Base-by-base conservation (phyloP, 2,888 invertebrate species). In the Tachina lurida region DNA sequence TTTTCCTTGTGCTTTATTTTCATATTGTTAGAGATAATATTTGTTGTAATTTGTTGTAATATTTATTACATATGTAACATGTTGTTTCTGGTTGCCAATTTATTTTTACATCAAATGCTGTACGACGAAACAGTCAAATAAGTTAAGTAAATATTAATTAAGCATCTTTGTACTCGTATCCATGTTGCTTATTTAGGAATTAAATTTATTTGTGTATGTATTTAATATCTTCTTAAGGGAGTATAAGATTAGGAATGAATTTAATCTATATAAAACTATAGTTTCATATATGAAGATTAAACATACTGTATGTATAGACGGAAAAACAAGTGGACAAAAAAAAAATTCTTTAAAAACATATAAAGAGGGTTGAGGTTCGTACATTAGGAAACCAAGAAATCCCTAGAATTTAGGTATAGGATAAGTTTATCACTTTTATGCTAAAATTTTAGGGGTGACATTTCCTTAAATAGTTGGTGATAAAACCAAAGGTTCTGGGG, bases 131-230 rank as follows among this genome's bases (percentile, higher is more conserved):
- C 15, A 12, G 58, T 77, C 31, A 88, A 87, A 89, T 90, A 88
- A 89, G 88, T 89, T 88, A 88, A 76, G 86, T 88, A 90, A 90
- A 90, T 89, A 90, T 86, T 88, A 87, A 80, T 88, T 87, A 88
- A 86, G 68, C 68, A 70, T 73, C 52, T 62, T 77, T 81, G 81
- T 22, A n/a, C n/a, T n/a, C n/a, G 22, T 77, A 58, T 85, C 31
- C 43, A 39, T 76, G 58, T 31, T 22, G 56, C 47, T 78, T 79
- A 76, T 74, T 71, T 39, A 67, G 22, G 49, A 49, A 68, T 68
- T 56, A 74, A 52, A 81, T 67, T 73, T 73, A 71, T 7, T 31
- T 31, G 7, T 31, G 0, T 31, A 7, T 52, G 10, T 60, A 31
- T 75, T 52, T 19, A 22, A 45, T 49, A 13, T 31, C 12, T 22